Evolutionary conservation across 23 tunicate genomes (phyloP), one percentile per base, ranked within the genome.

Genomic region (Botrylloides violaceus): DNA sequence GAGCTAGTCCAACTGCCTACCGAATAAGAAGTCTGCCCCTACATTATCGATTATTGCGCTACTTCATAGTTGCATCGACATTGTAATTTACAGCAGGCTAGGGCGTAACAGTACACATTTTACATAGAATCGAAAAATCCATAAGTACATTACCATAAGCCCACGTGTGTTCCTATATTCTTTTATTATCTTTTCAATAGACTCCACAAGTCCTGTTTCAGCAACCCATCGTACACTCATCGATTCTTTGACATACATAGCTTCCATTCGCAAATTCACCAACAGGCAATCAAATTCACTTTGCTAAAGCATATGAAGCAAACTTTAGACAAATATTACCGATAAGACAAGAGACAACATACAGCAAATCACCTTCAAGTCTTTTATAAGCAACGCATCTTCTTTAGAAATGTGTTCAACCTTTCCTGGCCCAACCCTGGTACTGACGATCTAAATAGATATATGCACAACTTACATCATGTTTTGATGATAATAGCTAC

Each of bases 101-200:
- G n/a, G n/a, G n/a, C n/a, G n/a, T n/a, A n/a, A n/a, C n/a, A n/a
- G n/a, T n/a, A n/a, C n/a, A n/a, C n/a, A n/a, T n/a, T n/a, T n/a
- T n/a, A n/a, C n/a, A n/a, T n/a, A n/a, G n/a, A n/a, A n/a, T n/a
- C n/a, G n/a, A n/a, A n/a, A n/a, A n/a, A n/a, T n/a, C n/a, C n/a
- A n/a, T n/a, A n/a, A n/a, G n/a, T n/a, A n/a, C n/a, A n/a, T 43
- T 66, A 90, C 97, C 75, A 81, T 74, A 25, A 93, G 78, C 2
- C 90, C 85, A 77, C 98, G 77, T 30, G 98, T 84, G 64, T 86
- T 76, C 76, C 85, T 93, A 77, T 77, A 93, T 58, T 93, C 98
- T 43, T 71, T 77, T 48, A 86, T 81, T 23, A 86, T 70, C 25
- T 59, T 30, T 12, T 81, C 94, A 31, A 93, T 85, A 24, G 82